A percentile compares a stretch with the other conserved stretches of the same genome.
Evolutionary conservation across 2,888 invertebrate species (phyloP).

Genomic region (Yponomeuta malinellus): DNA sequence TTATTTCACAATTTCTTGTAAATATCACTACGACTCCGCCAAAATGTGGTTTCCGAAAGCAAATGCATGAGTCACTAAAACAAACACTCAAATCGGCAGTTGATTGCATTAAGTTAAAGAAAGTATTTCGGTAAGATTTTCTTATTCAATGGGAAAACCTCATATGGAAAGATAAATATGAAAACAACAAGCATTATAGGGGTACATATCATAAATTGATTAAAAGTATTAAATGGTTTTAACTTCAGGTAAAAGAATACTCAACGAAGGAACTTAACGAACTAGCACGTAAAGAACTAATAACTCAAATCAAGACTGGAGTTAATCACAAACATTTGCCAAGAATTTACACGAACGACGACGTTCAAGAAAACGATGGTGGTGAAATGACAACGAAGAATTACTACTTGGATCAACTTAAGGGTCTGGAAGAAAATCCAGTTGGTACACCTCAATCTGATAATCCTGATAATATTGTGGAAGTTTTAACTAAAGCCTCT

Average conservation of each 20-base stretch:
- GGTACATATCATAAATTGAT: too few species aligned
- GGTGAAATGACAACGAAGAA: slow-evolving; percentile 35
- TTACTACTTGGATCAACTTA: slow-evolving; percentile 41
- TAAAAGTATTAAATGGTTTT: too few species aligned
- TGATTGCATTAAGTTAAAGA: too few species aligned
- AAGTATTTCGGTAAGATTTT: too few species aligned
- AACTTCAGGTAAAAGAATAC: slow-evolving; percentile 55
- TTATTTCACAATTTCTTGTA: too few species aligned
- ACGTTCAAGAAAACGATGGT: slow-evolving; percentile 21
- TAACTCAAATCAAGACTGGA: slow-evolving; percentile 39
- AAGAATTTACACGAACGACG: slow-evolving; percentile 26
- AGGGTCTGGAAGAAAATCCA: slow-evolving; percentile 59
- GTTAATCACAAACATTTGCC: slow-evolving; percentile 39
- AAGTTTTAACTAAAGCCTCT: slow-evolving; percentile 46
- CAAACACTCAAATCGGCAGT: too few species aligned
- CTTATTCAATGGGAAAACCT: too few species aligned
- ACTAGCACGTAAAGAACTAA: slow-evolving; percentile 49
- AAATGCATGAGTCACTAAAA: too few species aligned
- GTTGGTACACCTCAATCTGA: slow-evolving; percentile 52
- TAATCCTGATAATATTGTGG: slow-evolving; percentile 47
- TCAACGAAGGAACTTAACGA: slow-evolving; percentile 60
- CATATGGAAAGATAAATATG: too few species aligned
- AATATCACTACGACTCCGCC: too few species aligned
- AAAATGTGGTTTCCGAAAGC: too few species aligned
- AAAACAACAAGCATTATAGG: too few species aligned